Conservation (phyloP, 2,888 invertebrate species). For the Melipona bicolor region DNA sequence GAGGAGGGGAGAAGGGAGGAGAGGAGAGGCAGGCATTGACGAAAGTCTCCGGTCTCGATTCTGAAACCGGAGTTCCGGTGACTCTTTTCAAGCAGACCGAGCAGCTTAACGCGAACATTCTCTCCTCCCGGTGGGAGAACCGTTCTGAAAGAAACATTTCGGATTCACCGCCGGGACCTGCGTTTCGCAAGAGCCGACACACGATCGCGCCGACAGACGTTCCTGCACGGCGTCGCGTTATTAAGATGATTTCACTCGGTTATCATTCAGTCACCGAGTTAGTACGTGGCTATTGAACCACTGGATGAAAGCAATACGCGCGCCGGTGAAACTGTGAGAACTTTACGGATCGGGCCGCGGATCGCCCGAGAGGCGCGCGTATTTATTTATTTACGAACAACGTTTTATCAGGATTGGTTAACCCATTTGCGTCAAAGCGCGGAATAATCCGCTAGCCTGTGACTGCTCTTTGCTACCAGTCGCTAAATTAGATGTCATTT, state of each 20-base stretch:
- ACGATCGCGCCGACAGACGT: background rate
- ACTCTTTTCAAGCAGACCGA: background rate
- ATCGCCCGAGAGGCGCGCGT: background rate
- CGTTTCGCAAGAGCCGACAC: background rate
- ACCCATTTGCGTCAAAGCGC: too few relatives aligned
- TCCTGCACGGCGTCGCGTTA: background rate
- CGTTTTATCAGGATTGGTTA: background rate
- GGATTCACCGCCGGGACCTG: background rate
- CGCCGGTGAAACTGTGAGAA: background rate
- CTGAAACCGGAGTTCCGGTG: slow-evolving; percentile 5
- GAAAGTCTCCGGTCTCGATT: background rate
- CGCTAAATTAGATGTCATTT: background rate
- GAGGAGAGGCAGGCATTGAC: background rate
- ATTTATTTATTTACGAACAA: background rate
- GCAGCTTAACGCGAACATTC: background rate
- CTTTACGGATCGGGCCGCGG: background rate
- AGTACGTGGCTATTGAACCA: background rate
- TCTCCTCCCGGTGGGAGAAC: background rate
- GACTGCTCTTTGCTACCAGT: too few relatives aligned
- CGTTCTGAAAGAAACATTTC: background rate
- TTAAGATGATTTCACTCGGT: slow-evolving; percentile 5
- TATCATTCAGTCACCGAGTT: slow-evolving; percentile 18
- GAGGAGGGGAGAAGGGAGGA: too few relatives aligned
- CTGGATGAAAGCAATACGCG: background rate
- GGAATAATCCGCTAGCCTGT: too few relatives aligned